Base-by-base conservation (phyloP, 2,113 vertebrate genomes). In the Illadopsis cleaveri region DNA sequence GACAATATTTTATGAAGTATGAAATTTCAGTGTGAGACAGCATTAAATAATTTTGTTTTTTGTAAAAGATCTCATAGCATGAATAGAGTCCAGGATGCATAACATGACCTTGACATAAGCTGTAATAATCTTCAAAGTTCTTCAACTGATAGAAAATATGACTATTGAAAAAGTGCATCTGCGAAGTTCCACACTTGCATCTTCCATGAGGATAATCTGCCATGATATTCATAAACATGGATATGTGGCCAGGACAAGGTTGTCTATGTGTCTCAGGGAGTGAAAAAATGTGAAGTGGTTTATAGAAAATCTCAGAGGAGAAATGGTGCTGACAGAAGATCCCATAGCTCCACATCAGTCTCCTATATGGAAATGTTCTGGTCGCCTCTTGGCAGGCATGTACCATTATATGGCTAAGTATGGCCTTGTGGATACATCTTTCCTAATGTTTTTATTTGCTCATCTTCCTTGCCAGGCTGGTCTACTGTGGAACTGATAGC, bases 141-240 rank as follows among this genome's bases (percentile, higher is more conserved):
- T 80, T 51, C 4, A 45, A 9, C 6, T 15, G 24, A 15, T 27
- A 45, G 24, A 79, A 50, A 7, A 15, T 10, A 51, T 35, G 9
- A 35, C 20, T 38, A 16, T 31, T 38, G 19, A 12, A 38, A 50
- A 73, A 73, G 6, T 19, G 6, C 38, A 15, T 5, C 7, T 51
- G 13, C 0, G 0, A 22, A 64, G 4, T 37, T 69, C 38, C 20
- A 48, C 11, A 11, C 16, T 44, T 38, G 4, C 6, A 17, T n/a
- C 31, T 60, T 40, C 38, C 23, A 7, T 38, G 12, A 64, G 20
- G 6, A 24, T 54, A 31, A 19, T 17, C 21, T 40, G 22, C 40
- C 15, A 42, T 25, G 30, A 35, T 19, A 19, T 30, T 20, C 12
- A 11, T 23, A 70, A 60, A 38, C 10, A 31, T n/a, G n/a, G 20